Base-by-base conservation (phyloP, 1,140 invertebrate genomes). In the Lepidurus packardi region DNA sequence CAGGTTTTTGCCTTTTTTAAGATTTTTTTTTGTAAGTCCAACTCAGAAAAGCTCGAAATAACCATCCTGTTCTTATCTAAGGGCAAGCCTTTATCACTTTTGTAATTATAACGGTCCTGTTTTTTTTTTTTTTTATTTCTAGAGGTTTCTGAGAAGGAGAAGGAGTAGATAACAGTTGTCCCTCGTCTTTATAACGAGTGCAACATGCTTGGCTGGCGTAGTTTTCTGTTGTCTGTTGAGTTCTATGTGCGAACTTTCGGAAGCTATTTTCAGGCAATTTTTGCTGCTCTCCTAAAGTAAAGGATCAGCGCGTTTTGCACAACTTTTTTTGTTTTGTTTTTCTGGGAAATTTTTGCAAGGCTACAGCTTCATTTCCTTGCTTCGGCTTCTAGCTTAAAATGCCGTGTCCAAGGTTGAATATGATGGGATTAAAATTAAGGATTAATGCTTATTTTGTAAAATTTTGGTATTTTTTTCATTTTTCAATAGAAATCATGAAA, bases 181-280 rank as follows among this genome's bases (percentile, higher is more conserved):
- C 53, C 21, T 16, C 21, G 53, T 65, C 53, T 21, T n/a, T n/a
- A 65, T 21, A 16, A 65, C 1, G 7, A 65, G 21, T 65, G 53
- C 4, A 16, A 13, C 16, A 21, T 7, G 21, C 53, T 65, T 65
- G 53, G 53, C 13, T 65, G 21, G 53, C 34, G 4, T 34, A 4
- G 9, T 65, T 65, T 16, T 65, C 53, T 65, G 53, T 65, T 65
- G 8, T 65, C 53, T 13, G 53, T 65, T 34, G 34, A 34, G 53
- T 5, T 13, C 53, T 65, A 21, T 65, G 13, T 65, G 21, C 13
- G 21, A 65, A 65, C 53, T 65, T 65, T 7, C 21, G 53, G 34
- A n/a, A 65, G 9, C 53, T 65, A 65, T 65, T 65, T 65, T 21
- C 16, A 65, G 53, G 53, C 53, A n/a, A 65, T 65, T 65, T 65